A percentile compares a stretch with the other conserved stretches of the same genome.
These are phyloP conservation scores for Calonectris borealis DNA, from an alignment of 2,113 vertebrate species.

Conservation along the genomic window DNA sequence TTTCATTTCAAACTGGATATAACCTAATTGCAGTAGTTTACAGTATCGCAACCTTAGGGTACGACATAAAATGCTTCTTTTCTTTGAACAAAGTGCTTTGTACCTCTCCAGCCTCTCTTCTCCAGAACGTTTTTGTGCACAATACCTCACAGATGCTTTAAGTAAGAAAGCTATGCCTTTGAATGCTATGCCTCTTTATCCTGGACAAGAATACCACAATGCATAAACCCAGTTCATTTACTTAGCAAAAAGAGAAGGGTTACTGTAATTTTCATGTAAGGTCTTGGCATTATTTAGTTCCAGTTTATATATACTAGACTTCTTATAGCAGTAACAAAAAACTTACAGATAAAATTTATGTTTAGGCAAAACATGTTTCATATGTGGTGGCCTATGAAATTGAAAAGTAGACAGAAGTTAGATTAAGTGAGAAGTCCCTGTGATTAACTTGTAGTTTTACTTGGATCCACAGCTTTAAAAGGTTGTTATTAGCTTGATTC, in stretches of 20 bases:
- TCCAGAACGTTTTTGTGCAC: background rate
- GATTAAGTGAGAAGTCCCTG: background rate
- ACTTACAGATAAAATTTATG: background rate
- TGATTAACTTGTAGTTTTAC: background rate
- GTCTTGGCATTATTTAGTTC: background rate
- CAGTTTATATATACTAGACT: background rate
- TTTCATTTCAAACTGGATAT: background rate
- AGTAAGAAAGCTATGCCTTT: background rate
- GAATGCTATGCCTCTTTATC: background rate
- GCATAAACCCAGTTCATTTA: background rate
- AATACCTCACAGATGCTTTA: background rate
- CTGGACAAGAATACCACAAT: background rate
- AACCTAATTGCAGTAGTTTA: background rate
- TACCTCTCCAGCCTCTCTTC: background rate
- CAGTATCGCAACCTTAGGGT: background rate
- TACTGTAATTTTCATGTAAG: background rate
- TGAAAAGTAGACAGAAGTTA: background rate
- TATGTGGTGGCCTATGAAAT: background rate
- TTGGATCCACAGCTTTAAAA: background rate
- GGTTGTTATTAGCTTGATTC: background rate
- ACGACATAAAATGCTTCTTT: rapidly evolving
- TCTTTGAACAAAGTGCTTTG: background rate
- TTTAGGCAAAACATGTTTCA: background rate
- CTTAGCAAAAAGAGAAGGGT: background rate
- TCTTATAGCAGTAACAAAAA: background rate